A percentile compares a stretch with the other conserved stretches of the same genome.
Evolutionary conservation across 2,888 invertebrate species (phyloP).

Genomic region (Ochropleura leucogaster): DNA sequence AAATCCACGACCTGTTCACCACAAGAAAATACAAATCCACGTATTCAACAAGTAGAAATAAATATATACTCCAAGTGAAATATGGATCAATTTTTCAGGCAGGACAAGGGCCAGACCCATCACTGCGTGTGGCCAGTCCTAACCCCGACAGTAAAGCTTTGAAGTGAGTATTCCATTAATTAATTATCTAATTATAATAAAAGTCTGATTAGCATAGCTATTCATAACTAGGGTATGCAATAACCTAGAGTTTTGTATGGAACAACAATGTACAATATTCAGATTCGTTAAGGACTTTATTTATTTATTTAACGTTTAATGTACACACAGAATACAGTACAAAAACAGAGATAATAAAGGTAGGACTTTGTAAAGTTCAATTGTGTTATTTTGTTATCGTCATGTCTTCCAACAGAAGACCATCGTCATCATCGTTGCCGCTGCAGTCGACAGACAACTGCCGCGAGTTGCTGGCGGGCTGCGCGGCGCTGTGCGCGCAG

Average conservation of each 20-base stretch:
- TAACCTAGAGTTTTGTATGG: too few relatives aligned
- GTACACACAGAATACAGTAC: too few relatives aligned
- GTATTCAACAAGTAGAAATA: too few relatives aligned
- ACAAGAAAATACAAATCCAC: too few relatives aligned
- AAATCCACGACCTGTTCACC: too few relatives aligned
- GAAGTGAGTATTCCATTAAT: constrained; percentile 76
- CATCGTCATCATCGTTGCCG: constrained; percentile 70
- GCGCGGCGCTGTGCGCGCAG: constrained; percentile 94
- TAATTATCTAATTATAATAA: neutral
- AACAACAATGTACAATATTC: neutral
- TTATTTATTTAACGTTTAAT: too few relatives aligned
- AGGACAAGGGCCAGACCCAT: constrained; percentile 86
- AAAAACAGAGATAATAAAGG: too few relatives aligned
- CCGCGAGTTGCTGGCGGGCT: constrained; percentile 94
- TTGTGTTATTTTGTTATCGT: neutral
- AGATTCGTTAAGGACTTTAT: neutral
- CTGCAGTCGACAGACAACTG: constrained; percentile 93
- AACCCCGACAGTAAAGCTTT: constrained; percentile 91
- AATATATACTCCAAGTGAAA: neutral
- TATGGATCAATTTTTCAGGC: constrained; percentile 75
- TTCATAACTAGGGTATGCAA: too few relatives aligned
- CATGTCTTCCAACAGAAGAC: constrained; percentile 12
- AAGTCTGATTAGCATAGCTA: too few relatives aligned
- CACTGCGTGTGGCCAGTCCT: constrained; percentile 92
- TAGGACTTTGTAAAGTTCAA: neutral